Evolutionary conservation across 35 echinoderm and acorn worm genomes (phyloP).

Genomic region (Apostichopus parvimensis): DNA sequence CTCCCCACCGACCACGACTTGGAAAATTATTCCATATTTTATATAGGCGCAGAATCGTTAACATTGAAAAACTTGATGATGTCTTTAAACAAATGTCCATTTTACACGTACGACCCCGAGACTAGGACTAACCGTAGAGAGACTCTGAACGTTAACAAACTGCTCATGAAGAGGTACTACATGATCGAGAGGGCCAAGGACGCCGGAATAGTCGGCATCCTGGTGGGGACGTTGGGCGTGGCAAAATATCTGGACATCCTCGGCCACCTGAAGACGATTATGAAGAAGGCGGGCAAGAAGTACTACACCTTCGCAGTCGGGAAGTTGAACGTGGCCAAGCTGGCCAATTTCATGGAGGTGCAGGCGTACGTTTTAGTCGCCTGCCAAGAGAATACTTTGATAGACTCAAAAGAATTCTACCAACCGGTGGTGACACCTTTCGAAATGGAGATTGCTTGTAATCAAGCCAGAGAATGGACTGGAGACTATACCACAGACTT

Average conservation of each 20-base stretch:
- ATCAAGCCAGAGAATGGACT: constrained; percentile 93
- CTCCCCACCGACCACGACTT: constrained; percentile 50
- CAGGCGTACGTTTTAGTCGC: constrained; percentile 91
- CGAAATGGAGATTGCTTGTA: constrained; percentile 98
- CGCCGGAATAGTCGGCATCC: constrained; percentile 83
- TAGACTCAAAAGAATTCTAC: constrained; percentile 93
- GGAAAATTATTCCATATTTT: constrained; percentile 75
- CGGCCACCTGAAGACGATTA: constrained; percentile 68
- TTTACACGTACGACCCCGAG: constrained; percentile 84
- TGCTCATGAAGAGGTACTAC: constrained; percentile 91
- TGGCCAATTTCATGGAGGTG: constrained; percentile 96
- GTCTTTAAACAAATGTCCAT: constrained; percentile 82
- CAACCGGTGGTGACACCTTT: constrained; percentile 91
- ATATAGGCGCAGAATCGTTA: constrained; percentile 74
- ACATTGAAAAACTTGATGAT: constrained; percentile 97
- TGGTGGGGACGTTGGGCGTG: constrained; percentile 90
- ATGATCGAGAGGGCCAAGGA: constrained; percentile 90
- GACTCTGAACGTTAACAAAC: constrained; percentile 80
- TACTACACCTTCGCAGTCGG: constrained; percentile 92
- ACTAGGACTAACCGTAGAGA: constrained; percentile 55
- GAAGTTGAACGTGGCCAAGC: constrained; percentile 93
- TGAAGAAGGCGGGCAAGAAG: constrained; percentile 85
- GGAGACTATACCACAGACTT: constrained; percentile 96
- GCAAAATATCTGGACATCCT: constrained; percentile 77
- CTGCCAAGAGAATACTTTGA: constrained; percentile 90